Evolutionary conservation across 1,140 invertebrate species (phyloP).

Genomic region (Lucilia sericata): DNA sequence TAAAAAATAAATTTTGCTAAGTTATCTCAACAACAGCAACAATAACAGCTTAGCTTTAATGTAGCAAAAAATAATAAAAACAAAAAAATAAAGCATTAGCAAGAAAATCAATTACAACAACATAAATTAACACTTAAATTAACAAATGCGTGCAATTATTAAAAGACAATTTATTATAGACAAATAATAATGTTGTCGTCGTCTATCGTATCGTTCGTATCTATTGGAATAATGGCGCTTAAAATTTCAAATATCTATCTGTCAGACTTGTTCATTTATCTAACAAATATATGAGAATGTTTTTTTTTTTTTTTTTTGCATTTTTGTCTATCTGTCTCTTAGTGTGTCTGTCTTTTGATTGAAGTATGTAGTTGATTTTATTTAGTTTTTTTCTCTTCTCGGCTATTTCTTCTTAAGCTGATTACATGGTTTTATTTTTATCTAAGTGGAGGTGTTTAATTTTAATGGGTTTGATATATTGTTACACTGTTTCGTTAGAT

Average conservation of each 20-base stretch:
- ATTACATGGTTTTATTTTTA: not conserved
- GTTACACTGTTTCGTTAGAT: not conserved
- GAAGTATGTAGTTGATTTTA: not conserved
- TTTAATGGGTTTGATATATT: not conserved
- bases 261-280: conserved; percentile 2
- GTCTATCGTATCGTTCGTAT: not conserved
- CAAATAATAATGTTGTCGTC: not conserved
- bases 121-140: conserved; percentile 43
- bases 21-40: not conserved
- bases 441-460: conserved; percentile 8
- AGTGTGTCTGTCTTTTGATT: not conserved
- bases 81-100: not conserved
- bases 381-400: not conserved
- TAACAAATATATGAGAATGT: not conserved
- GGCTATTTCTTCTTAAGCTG: not conserved
- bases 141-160: conserved; percentile 43
- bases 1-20: not conserved
- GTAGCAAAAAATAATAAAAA: not conserved
- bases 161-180: conserved; percentile 40
- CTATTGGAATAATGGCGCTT: conserved; percentile 26
- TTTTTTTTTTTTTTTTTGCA: not conserved
- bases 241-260: conserved; percentile 32
- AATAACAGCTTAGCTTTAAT: not conserved
- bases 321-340: not conserved
- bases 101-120: conserved; percentile 36